Base-by-base conservation (phyloP, 92 coral and sea anemone genomes). In the Umimayanthus kanabou region DNA sequence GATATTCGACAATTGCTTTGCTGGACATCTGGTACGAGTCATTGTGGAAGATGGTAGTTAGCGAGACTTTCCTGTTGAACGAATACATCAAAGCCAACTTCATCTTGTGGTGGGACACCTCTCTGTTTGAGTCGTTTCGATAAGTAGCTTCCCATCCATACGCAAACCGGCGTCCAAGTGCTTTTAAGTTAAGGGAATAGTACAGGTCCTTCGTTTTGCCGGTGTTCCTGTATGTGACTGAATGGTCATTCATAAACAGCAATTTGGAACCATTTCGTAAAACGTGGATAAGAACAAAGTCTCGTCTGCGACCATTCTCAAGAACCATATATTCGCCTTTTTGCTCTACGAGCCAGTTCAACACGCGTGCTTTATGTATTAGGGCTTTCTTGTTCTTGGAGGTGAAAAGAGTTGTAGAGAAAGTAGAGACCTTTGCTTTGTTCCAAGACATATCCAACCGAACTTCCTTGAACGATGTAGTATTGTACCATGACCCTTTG, bases 121-220 rank as follows among this genome's bases (percentile, higher is more conserved):
- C 85, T 50, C 89, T 90, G 71, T 86, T 79, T 16, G 98, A 93
- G 49, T 85, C 73, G 89, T 94, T 97, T 37, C 80, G 47, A 89
- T 94, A 91, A 14, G 86, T 39, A n/a, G 89, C 90, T 37, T 92
- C 94, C 96, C 93, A 92, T 67, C 99, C 99, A 73, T 95, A 92
- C 30, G 90, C 84, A 84, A 91, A 94, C 73, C 83, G 87, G 61
- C 93, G 94, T 57, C 94, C 90, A 71, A 91, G 79, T 39, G 84
- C 85, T 76, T 75, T 92, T n/a, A 93, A 33, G 73, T 53, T 80
- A 76, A 88, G 83, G 42, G 76, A 90, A 11, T 79, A 88, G 5
- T 91, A 88, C 9, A 92, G 76, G 43, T 77, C 88, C 33, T 90
- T 85, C 72, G 49, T 88, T 30, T 67, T 87, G 69, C 80, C 72